Conservation (phyloP, 2,797 vertebrate genomes). For the Rachycentron canadum region DNA sequence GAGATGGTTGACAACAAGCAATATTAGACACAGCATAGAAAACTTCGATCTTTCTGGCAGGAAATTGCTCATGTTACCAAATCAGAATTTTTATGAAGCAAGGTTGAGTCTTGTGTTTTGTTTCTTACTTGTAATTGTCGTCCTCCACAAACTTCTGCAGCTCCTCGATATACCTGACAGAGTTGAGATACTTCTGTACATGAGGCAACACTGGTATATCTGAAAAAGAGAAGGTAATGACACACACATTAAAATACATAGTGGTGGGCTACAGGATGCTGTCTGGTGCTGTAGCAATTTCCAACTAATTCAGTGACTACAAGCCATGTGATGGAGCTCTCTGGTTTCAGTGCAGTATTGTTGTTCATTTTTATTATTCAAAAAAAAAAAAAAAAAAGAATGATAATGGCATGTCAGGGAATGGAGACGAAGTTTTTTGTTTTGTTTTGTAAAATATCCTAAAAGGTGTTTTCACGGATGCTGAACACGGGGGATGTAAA, state of each 20-base stretch:
- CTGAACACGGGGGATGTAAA: not conserved
- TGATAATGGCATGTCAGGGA: not conserved
- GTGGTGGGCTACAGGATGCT: not conserved
- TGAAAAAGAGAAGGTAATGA: constrained; percentile 64
- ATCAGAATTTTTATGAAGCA: not conserved
- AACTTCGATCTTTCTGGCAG: not conserved
- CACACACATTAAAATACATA: constrained; percentile 4
- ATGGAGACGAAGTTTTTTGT: not conserved
- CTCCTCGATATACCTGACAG: constrained; percentile 98
- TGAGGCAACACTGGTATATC: constrained; percentile 96
- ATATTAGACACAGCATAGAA: not conserved
- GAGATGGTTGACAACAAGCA: not conserved
- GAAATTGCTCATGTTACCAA: not conserved
- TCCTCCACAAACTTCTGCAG: constrained; percentile 99
- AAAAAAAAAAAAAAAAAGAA: not conserved
- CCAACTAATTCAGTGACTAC: not conserved
- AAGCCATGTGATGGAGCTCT: not conserved
- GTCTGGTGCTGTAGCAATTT: not conserved
- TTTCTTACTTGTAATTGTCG: constrained; percentile 97
- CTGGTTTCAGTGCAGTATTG: too few species aligned
- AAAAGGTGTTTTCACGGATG: not conserved
- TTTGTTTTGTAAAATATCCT: not conserved
- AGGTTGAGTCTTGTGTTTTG: not conserved
- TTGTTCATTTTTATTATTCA: too few species aligned
- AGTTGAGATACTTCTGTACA: constrained; percentile 98